Evolutionary conservation across 2,113 vertebrate species (phyloP).

Genomic region (Rana temporaria): DNA sequence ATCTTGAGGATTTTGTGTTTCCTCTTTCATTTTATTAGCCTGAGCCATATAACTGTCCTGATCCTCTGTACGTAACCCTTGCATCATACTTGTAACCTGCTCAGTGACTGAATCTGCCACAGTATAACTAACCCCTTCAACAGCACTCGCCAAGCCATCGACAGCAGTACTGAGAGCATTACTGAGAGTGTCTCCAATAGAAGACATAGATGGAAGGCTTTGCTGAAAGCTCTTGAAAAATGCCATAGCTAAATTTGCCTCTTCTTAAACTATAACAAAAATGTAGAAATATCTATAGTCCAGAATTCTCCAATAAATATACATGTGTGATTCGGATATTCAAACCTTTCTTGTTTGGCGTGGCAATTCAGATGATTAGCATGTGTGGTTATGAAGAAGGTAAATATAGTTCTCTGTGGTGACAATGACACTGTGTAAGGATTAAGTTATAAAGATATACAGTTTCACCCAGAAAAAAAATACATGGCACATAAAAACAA

Average conservation of each 20-base stretch:
- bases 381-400: neutral
- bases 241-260: conserved; percentile 73
- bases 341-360: neutral
- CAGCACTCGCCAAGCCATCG: conserved; percentile 82
- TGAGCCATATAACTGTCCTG: conserved; percentile 61
- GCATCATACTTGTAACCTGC: conserved; percentile 87
- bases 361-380: neutral
- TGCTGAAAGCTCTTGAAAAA: conserved; percentile 92
- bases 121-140: conserved; percentile 83
- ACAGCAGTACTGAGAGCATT: conserved; percentile 81
- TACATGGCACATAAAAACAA: neutral
- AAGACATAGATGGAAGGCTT: conserved; percentile 87
- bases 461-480: neutral
- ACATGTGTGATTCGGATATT: no score
- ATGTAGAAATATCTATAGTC: neutral
- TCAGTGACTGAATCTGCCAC: conserved; percentile 90
- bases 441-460: neutral
- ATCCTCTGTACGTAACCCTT: conserved; percentile 77
- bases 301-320: no score
- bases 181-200: conserved; percentile 84
- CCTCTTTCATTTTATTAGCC: neutral
- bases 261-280: conserved; percentile 10
- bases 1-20: neutral
- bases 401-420: neutral
- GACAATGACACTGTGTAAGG: conserved; percentile 5